These are phyloP conservation scores for Hassar affinis DNA, from an alignment of 2,113 vertebrate species.

Conservation along the genomic window DNA sequence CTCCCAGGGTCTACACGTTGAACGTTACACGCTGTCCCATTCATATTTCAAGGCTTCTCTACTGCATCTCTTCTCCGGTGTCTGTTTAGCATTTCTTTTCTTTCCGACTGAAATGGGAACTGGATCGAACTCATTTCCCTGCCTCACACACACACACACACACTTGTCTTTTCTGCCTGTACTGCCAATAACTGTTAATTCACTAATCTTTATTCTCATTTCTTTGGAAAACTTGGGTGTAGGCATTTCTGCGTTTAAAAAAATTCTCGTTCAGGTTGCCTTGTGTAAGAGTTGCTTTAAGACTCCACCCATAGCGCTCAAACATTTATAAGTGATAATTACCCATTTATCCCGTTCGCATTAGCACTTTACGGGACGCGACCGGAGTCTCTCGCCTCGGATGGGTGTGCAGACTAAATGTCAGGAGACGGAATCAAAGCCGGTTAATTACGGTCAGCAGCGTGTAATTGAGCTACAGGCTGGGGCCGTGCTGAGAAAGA, in stretches of 20 bases:
- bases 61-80: not conserved
- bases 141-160: not conserved
- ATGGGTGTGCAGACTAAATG: not conserved
- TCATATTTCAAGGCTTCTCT: not conserved
- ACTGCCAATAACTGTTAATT: not conserved
- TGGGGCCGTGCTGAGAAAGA: not conserved
- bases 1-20: not conserved
- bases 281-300: not conserved
- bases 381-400: not conserved
- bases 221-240: not conserved
- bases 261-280: too few species aligned
- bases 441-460: not conserved
- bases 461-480: not conserved
- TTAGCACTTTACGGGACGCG: not conserved
- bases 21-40: not conserved
- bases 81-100: constrained; percentile 7
- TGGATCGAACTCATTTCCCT: not conserved
- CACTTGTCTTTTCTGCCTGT: not conserved
- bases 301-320: not conserved
- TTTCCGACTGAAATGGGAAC: constrained; percentile 1
- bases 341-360: not conserved
- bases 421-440: constrained; percentile 6
- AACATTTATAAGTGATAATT: not conserved
- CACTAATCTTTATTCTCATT: not conserved
- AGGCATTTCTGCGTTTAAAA: too few species aligned